Evolutionary conservation across 2,113 vertebrate species (phyloP).

Genomic region (Jaculus jaculus): DNA sequence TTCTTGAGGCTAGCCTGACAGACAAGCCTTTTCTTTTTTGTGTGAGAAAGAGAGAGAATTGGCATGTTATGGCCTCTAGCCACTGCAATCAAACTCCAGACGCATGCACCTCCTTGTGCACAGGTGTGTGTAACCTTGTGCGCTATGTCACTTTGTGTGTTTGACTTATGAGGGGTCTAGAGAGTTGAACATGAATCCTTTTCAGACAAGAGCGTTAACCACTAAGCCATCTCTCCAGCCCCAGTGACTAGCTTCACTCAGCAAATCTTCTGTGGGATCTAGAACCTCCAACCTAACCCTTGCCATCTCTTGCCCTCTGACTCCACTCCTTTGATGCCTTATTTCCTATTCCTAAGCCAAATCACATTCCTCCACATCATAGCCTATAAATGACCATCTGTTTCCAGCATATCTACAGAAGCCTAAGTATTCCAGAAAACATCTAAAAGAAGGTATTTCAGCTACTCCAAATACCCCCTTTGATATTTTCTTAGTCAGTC

Average conservation of each 20-base stretch:
- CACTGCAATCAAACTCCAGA: too few relatives aligned
- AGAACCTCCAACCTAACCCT: neutral
- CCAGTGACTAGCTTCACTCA: neutral
- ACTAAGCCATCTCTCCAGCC: too few relatives aligned
- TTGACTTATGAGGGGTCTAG: too few relatives aligned
- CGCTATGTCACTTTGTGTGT: too few relatives aligned
- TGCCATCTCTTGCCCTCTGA: neutral
- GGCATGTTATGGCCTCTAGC: too few relatives aligned
- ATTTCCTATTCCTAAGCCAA: constrained; percentile 6
- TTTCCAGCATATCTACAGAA: neutral
- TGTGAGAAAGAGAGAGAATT: too few relatives aligned
- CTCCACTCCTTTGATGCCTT: neutral
- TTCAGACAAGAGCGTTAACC: too few relatives aligned
- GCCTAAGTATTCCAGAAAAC: neutral
- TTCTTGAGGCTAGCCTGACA: too few relatives aligned
- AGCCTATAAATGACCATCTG: neutral
- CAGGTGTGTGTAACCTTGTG: too few relatives aligned
- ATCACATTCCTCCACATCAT: neutral
- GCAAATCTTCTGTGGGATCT: neutral
- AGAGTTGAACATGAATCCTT: too few relatives aligned
- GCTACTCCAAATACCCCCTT: neutral
- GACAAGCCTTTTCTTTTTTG: too few relatives aligned
- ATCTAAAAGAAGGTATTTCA: neutral
- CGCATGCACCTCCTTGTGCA: too few relatives aligned
- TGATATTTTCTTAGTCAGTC: neutral